A percentile compares a stretch with the other conserved stretches of the same genome.
phyloP scores from a whole-genome alignment of 1,140 invertebrate genomes.

The Temnothorax longispinosus region DNA sequence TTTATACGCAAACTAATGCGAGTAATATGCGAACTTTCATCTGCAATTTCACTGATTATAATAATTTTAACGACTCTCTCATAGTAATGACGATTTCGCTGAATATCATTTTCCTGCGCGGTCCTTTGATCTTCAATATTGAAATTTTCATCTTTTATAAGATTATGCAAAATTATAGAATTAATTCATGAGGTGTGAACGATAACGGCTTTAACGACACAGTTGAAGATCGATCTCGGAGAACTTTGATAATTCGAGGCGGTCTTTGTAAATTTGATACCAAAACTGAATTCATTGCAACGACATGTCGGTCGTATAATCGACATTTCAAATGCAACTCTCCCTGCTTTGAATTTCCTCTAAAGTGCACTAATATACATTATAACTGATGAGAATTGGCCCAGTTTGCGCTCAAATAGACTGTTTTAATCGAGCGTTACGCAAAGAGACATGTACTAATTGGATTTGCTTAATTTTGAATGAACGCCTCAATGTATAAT shows the following conservation, averaged over 20 bases:
- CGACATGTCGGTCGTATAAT: not conserved
- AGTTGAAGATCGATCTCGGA: not conserved
- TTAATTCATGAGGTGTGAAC: not conserved
- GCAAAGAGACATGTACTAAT: not conserved
- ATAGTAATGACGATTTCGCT: not conserved
- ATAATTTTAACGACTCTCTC: not conserved
- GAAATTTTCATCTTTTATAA: not conserved
- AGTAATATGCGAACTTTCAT: not conserved
- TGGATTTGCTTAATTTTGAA: not conserved
- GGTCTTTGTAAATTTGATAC: conserved; percentile 27
- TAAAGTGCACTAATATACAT: conserved; percentile 28
- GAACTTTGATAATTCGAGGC: conserved; percentile 15
- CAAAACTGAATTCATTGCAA: conserved; percentile 37
- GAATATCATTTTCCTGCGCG: not conserved
- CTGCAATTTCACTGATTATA: not conserved
- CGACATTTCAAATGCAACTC: conserved; percentile 5
- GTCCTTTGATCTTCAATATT: not conserved
- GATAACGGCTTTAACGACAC: not conserved
- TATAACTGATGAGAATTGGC: conserved; percentile 2
- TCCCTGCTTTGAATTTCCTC: conserved; percentile 14
- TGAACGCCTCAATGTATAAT: not conserved
- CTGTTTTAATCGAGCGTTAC: not conserved
- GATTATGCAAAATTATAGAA: not conserved
- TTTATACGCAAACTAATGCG: too few relatives aligned
- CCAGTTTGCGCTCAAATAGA: conserved; percentile 8